phyloP scores from a whole-genome alignment of 2,113 vertebrate genomes.

The Stegostoma tigrinum region DNA sequence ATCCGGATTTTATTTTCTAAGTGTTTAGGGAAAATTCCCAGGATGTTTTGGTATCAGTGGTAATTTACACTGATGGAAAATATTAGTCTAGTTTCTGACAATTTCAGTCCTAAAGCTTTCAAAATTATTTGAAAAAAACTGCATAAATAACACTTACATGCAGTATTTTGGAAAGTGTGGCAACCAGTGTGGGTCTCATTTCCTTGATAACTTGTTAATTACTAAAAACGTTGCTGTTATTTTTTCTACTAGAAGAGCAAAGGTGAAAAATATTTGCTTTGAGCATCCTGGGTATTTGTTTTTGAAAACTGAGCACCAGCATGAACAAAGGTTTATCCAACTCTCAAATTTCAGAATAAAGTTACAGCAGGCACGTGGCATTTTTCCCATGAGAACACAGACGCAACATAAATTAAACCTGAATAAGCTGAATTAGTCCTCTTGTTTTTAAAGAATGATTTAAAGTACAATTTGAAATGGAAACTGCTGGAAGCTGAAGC shows the following conservation, averaged over 20 bases:
- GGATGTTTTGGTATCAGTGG: background rate
- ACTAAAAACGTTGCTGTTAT: background rate
- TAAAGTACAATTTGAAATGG: background rate
- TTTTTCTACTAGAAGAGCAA: background rate
- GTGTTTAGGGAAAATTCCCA: background rate
- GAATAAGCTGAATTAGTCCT: background rate
- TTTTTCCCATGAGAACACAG: background rate
- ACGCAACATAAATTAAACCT: background rate
- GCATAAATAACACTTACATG: background rate
- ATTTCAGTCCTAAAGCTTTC: background rate
- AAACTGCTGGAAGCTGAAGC: background rate
- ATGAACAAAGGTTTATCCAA: background rate
- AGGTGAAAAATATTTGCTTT: background rate
- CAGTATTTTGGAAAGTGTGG: background rate
- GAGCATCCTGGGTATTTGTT: background rate
- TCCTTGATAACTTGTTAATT: background rate
- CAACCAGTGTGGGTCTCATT: background rate
- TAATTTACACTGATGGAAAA: background rate
- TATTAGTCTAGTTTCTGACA: background rate
- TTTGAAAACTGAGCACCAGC: background rate
- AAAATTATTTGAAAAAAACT: background rate
- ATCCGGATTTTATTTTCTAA: background rate
- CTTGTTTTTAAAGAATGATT: background rate
- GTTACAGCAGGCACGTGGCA: background rate
- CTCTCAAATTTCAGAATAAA: background rate